Evolutionary conservation across 2,113 vertebrate species (phyloP).

Genomic region (Heteronetta atricapilla): DNA sequence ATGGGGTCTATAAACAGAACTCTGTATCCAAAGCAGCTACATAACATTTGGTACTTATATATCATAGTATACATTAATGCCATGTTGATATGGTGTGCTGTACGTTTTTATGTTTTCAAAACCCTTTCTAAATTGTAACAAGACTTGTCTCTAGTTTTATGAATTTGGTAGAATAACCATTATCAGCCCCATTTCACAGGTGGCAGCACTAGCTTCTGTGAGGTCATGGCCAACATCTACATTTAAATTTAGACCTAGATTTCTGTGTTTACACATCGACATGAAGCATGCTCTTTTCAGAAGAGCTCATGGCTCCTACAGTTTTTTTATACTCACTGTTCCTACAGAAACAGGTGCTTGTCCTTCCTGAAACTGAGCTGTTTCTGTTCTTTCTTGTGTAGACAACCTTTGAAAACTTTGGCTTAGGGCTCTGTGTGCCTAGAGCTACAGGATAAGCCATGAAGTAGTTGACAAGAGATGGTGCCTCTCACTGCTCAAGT

Average conservation of each 20-base stretch:
- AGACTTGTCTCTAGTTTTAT: neutral
- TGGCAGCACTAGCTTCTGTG: neutral
- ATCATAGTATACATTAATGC: conserved; percentile 37
- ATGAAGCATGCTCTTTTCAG: neutral
- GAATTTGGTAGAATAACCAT: neutral
- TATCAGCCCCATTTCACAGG: neutral
- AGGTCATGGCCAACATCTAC: neutral
- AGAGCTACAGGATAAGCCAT: neutral
- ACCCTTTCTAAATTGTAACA: neutral
- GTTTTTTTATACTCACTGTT: neutral
- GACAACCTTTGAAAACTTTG: neutral
- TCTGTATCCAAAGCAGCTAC: conserved; percentile 55
- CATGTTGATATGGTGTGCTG: neutral
- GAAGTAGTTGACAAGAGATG: neutral
- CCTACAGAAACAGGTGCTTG: neutral
- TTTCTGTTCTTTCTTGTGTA: neutral
- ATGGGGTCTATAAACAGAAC: conserved; percentile 55
- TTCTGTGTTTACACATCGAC: neutral
- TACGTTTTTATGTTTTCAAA: neutral
- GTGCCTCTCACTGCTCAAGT: neutral
- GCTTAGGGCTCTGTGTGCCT: neutral
- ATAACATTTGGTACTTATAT: conserved; percentile 59
- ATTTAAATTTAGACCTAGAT: neutral
- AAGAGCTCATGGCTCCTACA: neutral
- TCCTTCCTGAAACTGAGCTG: neutral